These are phyloP conservation scores for Paramuricea clavata DNA, from an alignment of 92 coral and sea anemone genomes.

Conservation along the genomic window DNA sequence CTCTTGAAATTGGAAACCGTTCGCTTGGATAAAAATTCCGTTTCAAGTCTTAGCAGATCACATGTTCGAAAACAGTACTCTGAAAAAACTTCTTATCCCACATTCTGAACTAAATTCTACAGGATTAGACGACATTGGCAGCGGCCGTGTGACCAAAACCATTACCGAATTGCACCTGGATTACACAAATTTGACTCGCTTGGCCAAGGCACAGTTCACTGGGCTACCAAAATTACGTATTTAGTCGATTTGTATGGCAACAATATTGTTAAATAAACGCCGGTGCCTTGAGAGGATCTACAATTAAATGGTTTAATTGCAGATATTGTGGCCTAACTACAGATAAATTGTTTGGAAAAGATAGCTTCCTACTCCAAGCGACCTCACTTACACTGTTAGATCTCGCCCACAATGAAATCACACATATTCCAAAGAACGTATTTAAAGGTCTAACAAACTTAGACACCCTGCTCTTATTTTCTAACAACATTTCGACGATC, in stretches of 20 bases:
- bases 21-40: neutral
- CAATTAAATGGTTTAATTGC: neutral
- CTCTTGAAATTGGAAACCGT: conserved; percentile 8
- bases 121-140: neutral
- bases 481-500: conserved; percentile 27
- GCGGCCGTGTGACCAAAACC: conserved; percentile 4
- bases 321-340: conserved; percentile 14
- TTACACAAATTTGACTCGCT: neutral
- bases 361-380: conserved; percentile 1
- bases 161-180: neutral
- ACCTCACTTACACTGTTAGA: neutral
- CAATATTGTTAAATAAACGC: conserved; percentile 2
- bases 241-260: conserved; percentile 7
- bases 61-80: neutral
- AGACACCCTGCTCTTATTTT: neutral
- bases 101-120: neutral
- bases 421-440: conserved; percentile 25
- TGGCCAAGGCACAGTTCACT: neutral
- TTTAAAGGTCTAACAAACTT: neutral
- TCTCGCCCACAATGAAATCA: conserved; percentile 2
- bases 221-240: conserved; percentile 14
- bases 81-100: neutral
- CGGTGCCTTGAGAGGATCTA: neutral
- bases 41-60: neutral
- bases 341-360: conserved; percentile 22